Percentiles rank a stretch among this genome's conserved stretches.
phyloP scores from a whole-genome alignment of 2,888 invertebrate genomes.

The Drosophila yooni region DNA sequence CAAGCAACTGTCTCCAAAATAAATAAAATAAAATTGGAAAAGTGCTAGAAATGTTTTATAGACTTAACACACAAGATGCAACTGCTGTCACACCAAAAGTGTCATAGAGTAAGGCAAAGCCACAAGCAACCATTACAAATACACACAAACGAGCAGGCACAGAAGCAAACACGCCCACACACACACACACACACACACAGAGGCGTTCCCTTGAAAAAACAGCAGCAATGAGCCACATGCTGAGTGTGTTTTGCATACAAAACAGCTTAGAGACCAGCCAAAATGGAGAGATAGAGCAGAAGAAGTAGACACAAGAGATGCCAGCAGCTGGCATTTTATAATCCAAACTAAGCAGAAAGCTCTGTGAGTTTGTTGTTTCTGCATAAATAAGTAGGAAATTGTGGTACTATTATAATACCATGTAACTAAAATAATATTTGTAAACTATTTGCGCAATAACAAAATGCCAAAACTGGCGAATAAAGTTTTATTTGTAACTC shows the following conservation, averaged over 20 bases:
- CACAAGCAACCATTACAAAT: slow-evolving; percentile 8
- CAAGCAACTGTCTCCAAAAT: slow-evolving; percentile 36
- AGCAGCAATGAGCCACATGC: slow-evolving; percentile 29
- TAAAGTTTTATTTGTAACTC: slow-evolving; percentile 18
- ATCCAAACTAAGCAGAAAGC: not conserved
- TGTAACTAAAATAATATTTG: slow-evolving; percentile 28
- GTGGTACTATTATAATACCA: slow-evolving; percentile 10
- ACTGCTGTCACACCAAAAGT: slow-evolving; percentile 54
- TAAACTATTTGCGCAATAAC: slow-evolving; percentile 14
- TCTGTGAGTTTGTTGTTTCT: not conserved
- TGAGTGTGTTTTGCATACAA: slow-evolving; percentile 38
- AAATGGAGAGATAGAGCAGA: not conserved
- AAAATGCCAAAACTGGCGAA: slow-evolving; percentile 19
- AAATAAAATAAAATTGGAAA: slow-evolving; percentile 60
- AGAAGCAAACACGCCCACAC: slow-evolving; percentile 7
- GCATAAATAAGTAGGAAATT: slow-evolving; percentile 17
- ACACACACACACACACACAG: not conserved
- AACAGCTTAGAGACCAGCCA: slow-evolving; percentile 1
- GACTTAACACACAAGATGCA: slow-evolving; percentile 48
- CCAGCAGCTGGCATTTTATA: not conserved
- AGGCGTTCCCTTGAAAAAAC: not conserved
- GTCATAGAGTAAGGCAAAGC: slow-evolving; percentile 35
- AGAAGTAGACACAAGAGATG: not conserved
- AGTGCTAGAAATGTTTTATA: slow-evolving; percentile 42
- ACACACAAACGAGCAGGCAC: slow-evolving; percentile 6